These are phyloP conservation scores for Lasiurus borealis DNA, from an alignment of 2,113 vertebrate genomes.

Conservation along the genomic window DNA sequence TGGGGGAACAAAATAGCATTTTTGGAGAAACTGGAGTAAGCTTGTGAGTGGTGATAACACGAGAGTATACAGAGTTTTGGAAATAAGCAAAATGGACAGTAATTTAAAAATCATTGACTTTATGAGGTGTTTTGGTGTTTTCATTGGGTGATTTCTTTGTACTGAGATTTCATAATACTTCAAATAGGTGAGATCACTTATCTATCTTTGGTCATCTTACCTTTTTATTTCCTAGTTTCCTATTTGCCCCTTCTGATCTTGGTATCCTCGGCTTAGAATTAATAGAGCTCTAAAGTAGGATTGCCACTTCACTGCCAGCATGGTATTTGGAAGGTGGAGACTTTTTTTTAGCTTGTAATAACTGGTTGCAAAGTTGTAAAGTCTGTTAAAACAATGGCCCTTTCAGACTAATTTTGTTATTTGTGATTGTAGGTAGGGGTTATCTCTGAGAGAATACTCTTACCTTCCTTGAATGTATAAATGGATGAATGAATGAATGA, in stretches of 20 bases:
- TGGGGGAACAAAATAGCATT: not conserved
- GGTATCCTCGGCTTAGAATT: not conserved
- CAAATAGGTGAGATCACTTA: not conserved
- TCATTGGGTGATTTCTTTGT: not conserved
- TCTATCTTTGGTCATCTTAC: not conserved
- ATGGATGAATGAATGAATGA: not conserved
- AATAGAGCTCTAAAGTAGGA: not conserved
- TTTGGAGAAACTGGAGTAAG: not conserved
- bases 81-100: constrained; percentile 2
- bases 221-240: not conserved
- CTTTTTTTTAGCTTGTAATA: not conserved
- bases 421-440: not conserved
- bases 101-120: not conserved
- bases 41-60: not conserved
- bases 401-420: constrained; percentile 5
- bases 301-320: not conserved
- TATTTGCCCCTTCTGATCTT: not conserved
- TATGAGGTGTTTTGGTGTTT: not conserved
- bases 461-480: not conserved
- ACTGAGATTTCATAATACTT: not conserved
- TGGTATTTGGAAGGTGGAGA: not conserved
- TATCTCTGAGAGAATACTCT: not conserved
- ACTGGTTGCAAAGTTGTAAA: not conserved
- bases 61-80: not conserved
- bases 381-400: not conserved